A percentile compares a stretch with the other conserved stretches of the same genome.
Conservation (phyloP, 2,888 invertebrate species). For the Hofmannophila pseudospretella region DNA sequence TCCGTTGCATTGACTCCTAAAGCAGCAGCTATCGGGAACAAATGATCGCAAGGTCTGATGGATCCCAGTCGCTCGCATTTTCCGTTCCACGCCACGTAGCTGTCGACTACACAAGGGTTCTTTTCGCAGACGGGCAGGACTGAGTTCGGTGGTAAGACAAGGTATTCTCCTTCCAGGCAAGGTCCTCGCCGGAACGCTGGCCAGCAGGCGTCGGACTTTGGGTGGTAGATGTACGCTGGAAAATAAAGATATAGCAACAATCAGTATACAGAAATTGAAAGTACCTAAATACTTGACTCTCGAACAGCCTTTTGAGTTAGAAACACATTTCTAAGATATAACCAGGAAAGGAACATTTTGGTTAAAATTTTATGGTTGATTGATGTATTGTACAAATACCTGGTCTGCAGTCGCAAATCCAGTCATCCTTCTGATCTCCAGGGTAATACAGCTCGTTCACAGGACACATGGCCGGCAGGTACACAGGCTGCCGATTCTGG, state of each 20-base stretch:
- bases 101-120: conserved; percentile 80
- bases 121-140: conserved; percentile 77
- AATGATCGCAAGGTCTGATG: conserved; percentile 52
- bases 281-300: too few species aligned
- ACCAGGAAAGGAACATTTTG: too few species aligned
- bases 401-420: conserved; percentile 81
- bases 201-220: conserved; percentile 79
- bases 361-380: too few species aligned
- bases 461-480: conserved; percentile 77
- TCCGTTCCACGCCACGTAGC: conserved; percentile 58
- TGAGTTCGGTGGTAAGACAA: conserved; percentile 69
- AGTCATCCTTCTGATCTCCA: conserved; percentile 80
- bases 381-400: too few species aligned
- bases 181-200: conserved; percentile 82
- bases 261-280: background rate
- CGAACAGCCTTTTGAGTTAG: too few species aligned
- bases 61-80: conserved; percentile 62
- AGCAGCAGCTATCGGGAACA: conserved; percentile 45
- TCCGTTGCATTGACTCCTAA: conserved; percentile 80
- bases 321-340: too few species aligned
- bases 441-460: conserved; percentile 82
- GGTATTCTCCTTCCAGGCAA: conserved; percentile 72
- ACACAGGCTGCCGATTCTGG: conserved; percentile 76
- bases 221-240: conserved; percentile 79
- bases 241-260: conserved; percentile 12